These are phyloP conservation scores for Apostichopus parvimensis DNA, from an alignment of 35 echinoderm and acorn worm genomes.

Conservation along the genomic window DNA sequence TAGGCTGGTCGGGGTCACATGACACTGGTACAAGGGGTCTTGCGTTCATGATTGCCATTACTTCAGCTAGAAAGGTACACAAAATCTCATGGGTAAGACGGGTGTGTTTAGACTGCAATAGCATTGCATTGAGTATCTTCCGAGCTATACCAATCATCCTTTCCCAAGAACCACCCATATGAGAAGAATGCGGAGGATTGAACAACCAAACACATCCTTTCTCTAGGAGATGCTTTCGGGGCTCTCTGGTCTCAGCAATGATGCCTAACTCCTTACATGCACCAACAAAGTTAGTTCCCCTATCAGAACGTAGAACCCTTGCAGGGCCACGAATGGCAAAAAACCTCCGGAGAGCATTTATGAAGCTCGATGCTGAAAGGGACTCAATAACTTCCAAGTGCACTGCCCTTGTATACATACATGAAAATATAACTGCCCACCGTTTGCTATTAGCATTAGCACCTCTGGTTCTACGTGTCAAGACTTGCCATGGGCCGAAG, in stretches of 20 bases:
- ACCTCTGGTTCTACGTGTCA: constrained; percentile 57
- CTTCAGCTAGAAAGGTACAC: constrained; percentile 50
- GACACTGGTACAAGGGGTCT: constrained; percentile 53
- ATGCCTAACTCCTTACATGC: constrained; percentile 33
- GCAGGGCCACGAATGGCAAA: constrained; percentile 62
- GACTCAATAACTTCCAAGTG: constrained; percentile 52
- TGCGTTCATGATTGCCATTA: constrained; percentile 49
- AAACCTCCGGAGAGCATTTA: constrained; percentile 30
- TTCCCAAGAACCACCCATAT: constrained; percentile 59
- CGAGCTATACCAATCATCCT: constrained; percentile 43
- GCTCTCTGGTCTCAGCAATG: background rate
- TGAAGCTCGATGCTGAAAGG: constrained; percentile 37
- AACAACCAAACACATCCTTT: constrained; percentile 34
- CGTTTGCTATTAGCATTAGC: constrained; percentile 54
- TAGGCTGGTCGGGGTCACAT: constrained; percentile 40
- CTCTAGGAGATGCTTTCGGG: constrained; percentile 1
- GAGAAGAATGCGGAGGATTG: constrained; percentile 54
- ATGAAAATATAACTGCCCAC: constrained; percentile 70
- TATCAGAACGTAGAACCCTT: constrained; percentile 56
- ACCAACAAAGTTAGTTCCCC: constrained; percentile 63
- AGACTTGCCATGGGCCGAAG: constrained; percentile 65
- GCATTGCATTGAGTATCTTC: constrained; percentile 30
- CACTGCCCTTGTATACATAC: constrained; percentile 47
- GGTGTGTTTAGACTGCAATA: background rate
- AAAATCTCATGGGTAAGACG: constrained; percentile 40